phyloP scores from a whole-genome alignment of 2,113 vertebrate species.

The Chascanopsetta lugubris region DNA sequence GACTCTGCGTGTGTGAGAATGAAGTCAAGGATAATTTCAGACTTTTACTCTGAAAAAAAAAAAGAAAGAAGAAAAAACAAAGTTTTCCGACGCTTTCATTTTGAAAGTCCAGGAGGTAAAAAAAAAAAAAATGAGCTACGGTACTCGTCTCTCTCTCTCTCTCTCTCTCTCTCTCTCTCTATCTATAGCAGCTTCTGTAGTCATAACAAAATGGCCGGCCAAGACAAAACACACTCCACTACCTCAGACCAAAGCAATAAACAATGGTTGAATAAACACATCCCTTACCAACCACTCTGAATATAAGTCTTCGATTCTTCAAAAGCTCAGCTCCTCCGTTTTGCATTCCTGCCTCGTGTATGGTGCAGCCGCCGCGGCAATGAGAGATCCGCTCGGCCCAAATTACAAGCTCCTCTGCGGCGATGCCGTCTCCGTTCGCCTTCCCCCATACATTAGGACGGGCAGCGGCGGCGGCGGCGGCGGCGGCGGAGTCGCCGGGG shows the following conservation, averaged over 20 bases:
- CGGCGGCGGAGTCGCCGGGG: slow-evolving; percentile 20
- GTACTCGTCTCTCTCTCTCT: slow-evolving; percentile 67
- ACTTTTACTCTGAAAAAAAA: slow-evolving; percentile 64
- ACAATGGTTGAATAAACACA: slow-evolving; percentile 79
- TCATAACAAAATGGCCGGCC: slow-evolving; percentile 75
- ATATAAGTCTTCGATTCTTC: slow-evolving; percentile 69
- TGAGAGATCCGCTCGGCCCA: slow-evolving; percentile 72
- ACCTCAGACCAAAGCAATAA: slow-evolving; percentile 76
- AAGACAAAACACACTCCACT: slow-evolving; percentile 78
- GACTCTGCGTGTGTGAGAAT: slow-evolving; percentile 53
- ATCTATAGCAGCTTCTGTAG: slow-evolving; percentile 75
- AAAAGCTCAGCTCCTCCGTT: slow-evolving; percentile 67
- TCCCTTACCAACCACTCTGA: slow-evolving; percentile 68
- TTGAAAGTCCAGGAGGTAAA: slow-evolving; percentile 57
- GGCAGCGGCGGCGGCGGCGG: slow-evolving; percentile 41
- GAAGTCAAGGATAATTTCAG: slow-evolving; percentile 61
- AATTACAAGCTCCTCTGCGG: slow-evolving; percentile 77
- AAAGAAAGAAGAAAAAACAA: slow-evolving; percentile 29
- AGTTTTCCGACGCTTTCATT: slow-evolving; percentile 64
- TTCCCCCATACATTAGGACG: slow-evolving; percentile 67
- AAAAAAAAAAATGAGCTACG: slow-evolving; percentile 53
- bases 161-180: too few relatives aligned
- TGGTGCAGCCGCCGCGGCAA: slow-evolving; percentile 63
- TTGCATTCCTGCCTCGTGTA: slow-evolving; percentile 74
- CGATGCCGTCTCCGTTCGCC: slow-evolving; percentile 62